Evolutionary conservation across 2,113 vertebrate species (phyloP), one percentile per base, ranked within the genome.

Genomic region (Dipodomys stephensi): DNA sequence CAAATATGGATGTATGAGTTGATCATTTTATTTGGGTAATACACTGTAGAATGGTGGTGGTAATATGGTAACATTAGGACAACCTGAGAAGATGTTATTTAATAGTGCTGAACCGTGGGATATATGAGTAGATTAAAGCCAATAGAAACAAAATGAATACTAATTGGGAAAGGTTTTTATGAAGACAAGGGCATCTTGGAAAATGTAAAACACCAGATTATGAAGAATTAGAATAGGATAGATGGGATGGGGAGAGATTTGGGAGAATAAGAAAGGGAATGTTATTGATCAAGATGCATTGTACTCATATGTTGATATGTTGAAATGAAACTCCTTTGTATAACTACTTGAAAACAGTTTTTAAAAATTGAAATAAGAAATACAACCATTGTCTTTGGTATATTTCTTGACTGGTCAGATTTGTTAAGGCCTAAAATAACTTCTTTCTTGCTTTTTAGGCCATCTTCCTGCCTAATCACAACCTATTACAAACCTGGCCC

Each of bases 361-460:
- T 57, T 57, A 3, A 57, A 57, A 57, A 57, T 57, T 57, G 15
- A 57, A 57, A 57, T 57, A 57, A 57, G 15, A 57, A 57, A 16
- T 53, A 53, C 12, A 53, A 53, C 49, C 27, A 35, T 25, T 73
- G 5, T n/a, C 88, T 39, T 39, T 39, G 35, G 35, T 39, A 39
- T 2, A 39, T 39, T 39, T 39, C 35, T 88, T 85, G 1, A 72
- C 82, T 71, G 30, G 32, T 83, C 83, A 78, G 6, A 64, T 80
- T 76, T 89, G 20, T 78, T 86, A 65, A 82, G 67, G 77, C 83
- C 53, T 72, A 80, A 82, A 79, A 76, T 27, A 73, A 57, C 30
- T 78, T 76, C 68, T 85, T 77, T n/a, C 3, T 16, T 76, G 9
- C 0, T 19, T 68, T 94, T 87, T 19, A 83, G 1, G 7, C 13